Conservation (phyloP, 2,888 invertebrate genomes). For the Zelleria hepariella region DNA sequence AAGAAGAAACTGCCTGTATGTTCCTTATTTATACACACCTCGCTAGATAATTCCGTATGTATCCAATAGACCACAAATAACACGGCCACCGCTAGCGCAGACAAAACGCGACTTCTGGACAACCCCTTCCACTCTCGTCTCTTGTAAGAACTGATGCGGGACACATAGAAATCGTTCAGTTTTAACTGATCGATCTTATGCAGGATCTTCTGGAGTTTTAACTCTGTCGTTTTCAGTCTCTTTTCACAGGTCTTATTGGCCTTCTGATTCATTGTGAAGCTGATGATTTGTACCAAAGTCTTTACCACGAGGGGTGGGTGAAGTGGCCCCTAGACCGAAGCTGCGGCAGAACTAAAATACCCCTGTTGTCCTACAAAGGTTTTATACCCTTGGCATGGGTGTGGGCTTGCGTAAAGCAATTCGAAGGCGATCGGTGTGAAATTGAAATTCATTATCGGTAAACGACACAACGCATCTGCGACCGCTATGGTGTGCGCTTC, state of each 20-base stretch:
- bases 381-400: slow-evolving; percentile 26
- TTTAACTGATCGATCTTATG: slow-evolving; percentile 44
- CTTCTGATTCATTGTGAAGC: slow-evolving; percentile 33
- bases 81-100: not conserved
- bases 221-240: slow-evolving; percentile 46
- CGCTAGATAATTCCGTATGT: slow-evolving; percentile 25
- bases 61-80: slow-evolving; percentile 17
- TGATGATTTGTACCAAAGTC: not conserved
- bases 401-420: not conserved
- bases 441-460: slow-evolving; percentile 66
- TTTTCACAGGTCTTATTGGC: slow-evolving; percentile 43
- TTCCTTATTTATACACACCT: slow-evolving; percentile 14
- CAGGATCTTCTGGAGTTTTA: slow-evolving; percentile 46
- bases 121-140: not conserved
- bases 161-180: slow-evolving; percentile 32
- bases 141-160: slow-evolving; percentile 26
- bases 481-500: slow-evolving; percentile 21
- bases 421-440: slow-evolving; percentile 56
- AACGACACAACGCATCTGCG: slow-evolving; percentile 56
- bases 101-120: not conserved
- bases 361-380: slow-evolving; percentile 15
- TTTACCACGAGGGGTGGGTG: not conserved
- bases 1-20: too few relatives aligned
- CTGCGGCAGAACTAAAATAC: slow-evolving; percentile 22
- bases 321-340: not conserved